Evolutionary conservation across 2,113 vertebrate species (phyloP).

Genomic region (Hipposideros armiger): DNA sequence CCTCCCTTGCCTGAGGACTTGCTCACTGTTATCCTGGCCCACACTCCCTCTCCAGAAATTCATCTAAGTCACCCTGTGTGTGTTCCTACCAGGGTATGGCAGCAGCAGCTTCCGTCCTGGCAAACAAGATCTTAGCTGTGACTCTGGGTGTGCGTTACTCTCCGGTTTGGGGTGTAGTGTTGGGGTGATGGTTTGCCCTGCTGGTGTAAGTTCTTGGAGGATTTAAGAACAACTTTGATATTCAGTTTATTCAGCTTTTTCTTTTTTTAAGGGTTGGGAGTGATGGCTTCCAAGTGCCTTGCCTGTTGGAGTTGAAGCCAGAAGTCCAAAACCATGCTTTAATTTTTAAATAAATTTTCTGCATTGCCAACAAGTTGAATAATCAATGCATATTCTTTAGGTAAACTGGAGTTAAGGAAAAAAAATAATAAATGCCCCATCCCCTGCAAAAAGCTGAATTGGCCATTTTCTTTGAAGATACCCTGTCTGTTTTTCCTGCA

Average conservation of each 20-base stretch:
- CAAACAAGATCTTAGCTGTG: neutral
- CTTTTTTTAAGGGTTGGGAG: neutral
- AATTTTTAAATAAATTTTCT: neutral
- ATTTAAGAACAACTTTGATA: neutral
- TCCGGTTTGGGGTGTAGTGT: neutral
- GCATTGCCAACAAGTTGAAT: neutral
- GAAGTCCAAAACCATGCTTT: neutral
- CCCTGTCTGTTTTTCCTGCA: neutral
- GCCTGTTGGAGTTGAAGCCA: neutral
- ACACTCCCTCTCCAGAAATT: rapidly evolving
- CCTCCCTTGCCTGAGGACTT: neutral
- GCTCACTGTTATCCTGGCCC: neutral
- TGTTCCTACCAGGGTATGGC: neutral
- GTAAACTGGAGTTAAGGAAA: neutral
- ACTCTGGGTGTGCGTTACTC: neutral
- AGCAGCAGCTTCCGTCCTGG: neutral
- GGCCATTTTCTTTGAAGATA: neutral
- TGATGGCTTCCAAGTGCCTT: neutral
- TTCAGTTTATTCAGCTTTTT: neutral
- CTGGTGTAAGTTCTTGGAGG: neutral
- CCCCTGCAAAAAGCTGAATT: neutral
- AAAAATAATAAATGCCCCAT: neutral
- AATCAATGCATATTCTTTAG: neutral
- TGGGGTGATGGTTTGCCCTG: neutral
- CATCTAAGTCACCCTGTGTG: neutral